Conservation (phyloP, 2,888 invertebrate species). For the Rotaria macrura region DNA sequence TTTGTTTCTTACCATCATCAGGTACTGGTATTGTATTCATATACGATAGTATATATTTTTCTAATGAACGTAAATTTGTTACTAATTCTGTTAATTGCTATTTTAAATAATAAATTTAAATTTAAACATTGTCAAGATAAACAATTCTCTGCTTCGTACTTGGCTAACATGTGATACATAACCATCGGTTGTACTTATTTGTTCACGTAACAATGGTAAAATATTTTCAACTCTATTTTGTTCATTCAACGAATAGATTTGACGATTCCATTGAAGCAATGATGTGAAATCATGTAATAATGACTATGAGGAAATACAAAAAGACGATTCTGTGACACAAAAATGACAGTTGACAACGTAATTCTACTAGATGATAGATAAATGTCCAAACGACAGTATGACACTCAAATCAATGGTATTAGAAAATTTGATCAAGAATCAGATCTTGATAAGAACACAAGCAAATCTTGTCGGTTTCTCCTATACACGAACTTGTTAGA, state of each 20-base stretch:
- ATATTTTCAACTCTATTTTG: constrained; percentile 19
- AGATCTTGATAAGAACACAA: too few species aligned
- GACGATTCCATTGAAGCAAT: constrained; percentile 14
- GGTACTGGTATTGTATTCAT: not conserved
- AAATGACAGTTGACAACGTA: too few species aligned
- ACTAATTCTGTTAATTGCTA: constrained; percentile 21
- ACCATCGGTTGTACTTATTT: not conserved
- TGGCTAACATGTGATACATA: constrained; percentile 18
- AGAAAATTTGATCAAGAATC: too few species aligned
- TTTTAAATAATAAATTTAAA: not conserved
- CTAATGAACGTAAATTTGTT: constrained; percentile 8
- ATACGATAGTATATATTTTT: constrained; percentile 11
- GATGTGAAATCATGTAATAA: not conserved
- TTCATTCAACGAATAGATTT: not conserved
- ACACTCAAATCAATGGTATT: too few species aligned
- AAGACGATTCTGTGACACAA: too few species aligned
- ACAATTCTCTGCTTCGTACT: not conserved
- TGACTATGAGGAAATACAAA: not conserved
- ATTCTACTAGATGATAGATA: too few species aligned
- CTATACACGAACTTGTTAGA: too few species aligned
- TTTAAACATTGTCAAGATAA: not conserved
- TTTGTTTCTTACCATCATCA: not conserved
- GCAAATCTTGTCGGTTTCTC: too few species aligned
- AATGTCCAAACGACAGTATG: too few species aligned
- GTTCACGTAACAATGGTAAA: constrained; percentile 13